Conservation (phyloP, 2,113 vertebrate species). For the Corythornis madagascariensis region DNA sequence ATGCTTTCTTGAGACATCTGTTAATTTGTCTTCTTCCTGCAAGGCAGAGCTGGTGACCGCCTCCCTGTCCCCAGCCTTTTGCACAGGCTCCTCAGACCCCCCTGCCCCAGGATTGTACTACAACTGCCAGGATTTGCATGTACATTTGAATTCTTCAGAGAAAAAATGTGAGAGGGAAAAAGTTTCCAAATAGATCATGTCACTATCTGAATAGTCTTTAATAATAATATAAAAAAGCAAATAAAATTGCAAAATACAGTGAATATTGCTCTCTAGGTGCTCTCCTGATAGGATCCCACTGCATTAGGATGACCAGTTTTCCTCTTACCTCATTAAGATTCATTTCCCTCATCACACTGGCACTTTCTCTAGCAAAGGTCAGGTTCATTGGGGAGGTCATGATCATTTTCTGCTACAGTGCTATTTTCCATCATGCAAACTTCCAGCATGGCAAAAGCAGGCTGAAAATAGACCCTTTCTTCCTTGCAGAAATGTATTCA, state of each 20-base stretch:
- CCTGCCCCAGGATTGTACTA: not conserved
- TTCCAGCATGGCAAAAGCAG: not conserved
- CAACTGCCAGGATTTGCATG: not conserved
- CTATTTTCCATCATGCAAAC: conserved; percentile 38
- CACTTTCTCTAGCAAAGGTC: conserved; percentile 38
- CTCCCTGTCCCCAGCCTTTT: not conserved
- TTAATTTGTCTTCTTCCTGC: not conserved
- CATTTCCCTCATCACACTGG: conserved; percentile 25
- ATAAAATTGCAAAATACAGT: not conserved
- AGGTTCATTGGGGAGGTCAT: not conserved
- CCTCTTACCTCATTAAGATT: conserved; percentile 34
- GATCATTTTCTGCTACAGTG: not conserved
- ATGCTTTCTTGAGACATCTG: not conserved
- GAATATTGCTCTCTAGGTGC: not conserved
- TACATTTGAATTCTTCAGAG: not conserved
- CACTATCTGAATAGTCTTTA: not conserved
- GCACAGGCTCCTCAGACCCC: not conserved
- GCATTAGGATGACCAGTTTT: not conserved
- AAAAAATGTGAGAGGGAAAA: not conserved
- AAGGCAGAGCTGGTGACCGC: not conserved
- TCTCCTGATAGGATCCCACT: not conserved
- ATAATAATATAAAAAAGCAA: not conserved
- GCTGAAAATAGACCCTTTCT: conserved; percentile 20
- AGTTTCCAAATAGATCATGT: not conserved
- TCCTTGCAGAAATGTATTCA: not conserved